A percentile compares a stretch with the other conserved stretches of the same genome.
phyloP scores from a whole-genome alignment of 2,113 vertebrate species.

The Syngnathus floridae region DNA sequence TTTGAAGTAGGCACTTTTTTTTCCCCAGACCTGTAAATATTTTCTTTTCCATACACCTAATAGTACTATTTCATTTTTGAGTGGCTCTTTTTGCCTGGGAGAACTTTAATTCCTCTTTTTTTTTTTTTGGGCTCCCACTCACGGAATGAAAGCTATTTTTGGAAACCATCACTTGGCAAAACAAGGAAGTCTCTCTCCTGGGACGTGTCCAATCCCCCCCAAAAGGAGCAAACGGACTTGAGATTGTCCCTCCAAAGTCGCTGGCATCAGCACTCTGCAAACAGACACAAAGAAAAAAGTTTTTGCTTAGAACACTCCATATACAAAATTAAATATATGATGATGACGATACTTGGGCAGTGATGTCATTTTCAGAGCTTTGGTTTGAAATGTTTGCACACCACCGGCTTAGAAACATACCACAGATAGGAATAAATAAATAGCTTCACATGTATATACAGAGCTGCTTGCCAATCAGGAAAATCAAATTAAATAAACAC shows the following conservation, averaged over 20 bases:
- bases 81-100: conserved; percentile 3
- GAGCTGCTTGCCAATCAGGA: conserved; percentile 26
- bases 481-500: conserved; percentile 7
- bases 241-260: conserved; percentile 44
- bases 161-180: conserved; percentile 57
- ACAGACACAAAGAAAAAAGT: conserved; percentile 19
- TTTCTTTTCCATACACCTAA: conserved; percentile 31
- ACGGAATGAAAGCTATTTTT: conserved; percentile 54
- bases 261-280: conserved; percentile 69
- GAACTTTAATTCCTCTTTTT: conserved; percentile 11
- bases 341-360: too few species aligned
- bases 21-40: conserved; percentile 31
- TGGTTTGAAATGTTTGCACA: too few species aligned
- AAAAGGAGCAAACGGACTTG: conserved; percentile 20
- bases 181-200: conserved; percentile 39
- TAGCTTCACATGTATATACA: conserved; percentile 40
- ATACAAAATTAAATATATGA: conserved; percentile 19
- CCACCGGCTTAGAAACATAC: not conserved
- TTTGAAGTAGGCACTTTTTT: conserved; percentile 57
- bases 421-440: conserved; percentile 27
- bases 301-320: conserved; percentile 20
- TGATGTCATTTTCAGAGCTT: too few species aligned
- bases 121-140: conserved; percentile 49
- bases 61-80: conserved; percentile 14
- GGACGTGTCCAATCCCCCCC: not conserved